A percentile compares a stretch with the other conserved stretches of the same genome.
phyloP scores from a whole-genome alignment of 1,140 invertebrate genomes.

The Psilanteris sp. region DNA sequence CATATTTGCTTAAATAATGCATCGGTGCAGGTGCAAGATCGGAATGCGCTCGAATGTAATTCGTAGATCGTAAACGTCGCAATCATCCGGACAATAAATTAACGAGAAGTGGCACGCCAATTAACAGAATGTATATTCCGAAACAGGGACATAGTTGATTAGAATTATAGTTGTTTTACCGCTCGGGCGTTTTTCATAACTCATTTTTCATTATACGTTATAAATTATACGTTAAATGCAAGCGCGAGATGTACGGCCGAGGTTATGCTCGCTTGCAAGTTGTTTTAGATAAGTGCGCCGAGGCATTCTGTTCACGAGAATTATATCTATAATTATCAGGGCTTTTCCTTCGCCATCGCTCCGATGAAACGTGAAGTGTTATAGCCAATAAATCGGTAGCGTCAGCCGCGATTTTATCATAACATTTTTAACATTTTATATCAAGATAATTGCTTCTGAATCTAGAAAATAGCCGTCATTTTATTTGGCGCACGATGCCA shows the following conservation, averaged over 20 bases:
- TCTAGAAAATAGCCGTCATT: no score
- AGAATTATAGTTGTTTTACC: slow-evolving; percentile 44
- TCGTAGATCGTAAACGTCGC: slow-evolving; percentile 30
- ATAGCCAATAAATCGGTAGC: slow-evolving; percentile 26
- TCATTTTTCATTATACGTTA: slow-evolving; percentile 41
- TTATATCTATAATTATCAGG: slow-evolving; percentile 10
- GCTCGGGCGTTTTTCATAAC: slow-evolving; percentile 39
- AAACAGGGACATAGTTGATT: slow-evolving; percentile 52
- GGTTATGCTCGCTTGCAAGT: slow-evolving; percentile 17
- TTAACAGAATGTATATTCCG: slow-evolving; percentile 37
- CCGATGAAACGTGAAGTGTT: slow-evolving; percentile 7
- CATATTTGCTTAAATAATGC: slow-evolving; percentile 16
- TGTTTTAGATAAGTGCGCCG: slow-evolving; percentile 24
- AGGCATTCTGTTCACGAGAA: slow-evolving; percentile 8
- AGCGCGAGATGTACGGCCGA: slow-evolving; percentile 10
- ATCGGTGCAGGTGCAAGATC: slow-evolving; percentile 14
- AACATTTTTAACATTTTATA: not conserved
- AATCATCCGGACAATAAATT: slow-evolving; percentile 44
- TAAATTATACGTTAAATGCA: slow-evolving; percentile 44
- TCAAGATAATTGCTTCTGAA: no score
- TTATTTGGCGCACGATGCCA: no score
- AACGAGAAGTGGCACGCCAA: slow-evolving; percentile 48
- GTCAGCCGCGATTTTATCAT: no score
- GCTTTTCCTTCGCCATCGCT: not conserved
- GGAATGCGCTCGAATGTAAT: slow-evolving; percentile 39